Evolutionary conservation across 2,113 vertebrate genomes (phyloP).

Genomic region (Redunca redunca): DNA sequence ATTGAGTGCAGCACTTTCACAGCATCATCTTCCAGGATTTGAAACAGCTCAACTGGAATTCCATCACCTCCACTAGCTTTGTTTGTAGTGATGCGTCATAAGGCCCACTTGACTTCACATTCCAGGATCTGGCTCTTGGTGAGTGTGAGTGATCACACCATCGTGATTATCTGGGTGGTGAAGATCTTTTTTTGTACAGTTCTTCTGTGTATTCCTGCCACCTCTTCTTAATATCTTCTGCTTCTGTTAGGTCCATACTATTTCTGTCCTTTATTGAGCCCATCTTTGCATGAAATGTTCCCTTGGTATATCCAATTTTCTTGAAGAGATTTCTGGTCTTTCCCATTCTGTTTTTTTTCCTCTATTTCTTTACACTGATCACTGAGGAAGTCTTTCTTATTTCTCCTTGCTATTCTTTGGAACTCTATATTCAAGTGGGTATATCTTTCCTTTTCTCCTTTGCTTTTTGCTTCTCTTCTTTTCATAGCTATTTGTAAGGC

Average conservation of each 20-base stretch:
- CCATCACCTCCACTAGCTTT: not conserved
- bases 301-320: not conserved
- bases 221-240: not conserved
- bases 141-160: not conserved
- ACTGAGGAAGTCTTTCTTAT: not conserved
- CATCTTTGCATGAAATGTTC: not conserved
- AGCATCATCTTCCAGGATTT: not conserved
- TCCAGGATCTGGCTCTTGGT: not conserved
- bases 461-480: not conserved
- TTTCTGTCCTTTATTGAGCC: too few species aligned
- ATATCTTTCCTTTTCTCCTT: not conserved
- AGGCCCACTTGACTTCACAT: not conserved
- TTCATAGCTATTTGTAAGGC: not conserved
- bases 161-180: rapidly evolving
- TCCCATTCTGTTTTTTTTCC: not conserved
- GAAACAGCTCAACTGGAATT: not conserved
- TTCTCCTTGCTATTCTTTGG: not conserved
- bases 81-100: not conserved
- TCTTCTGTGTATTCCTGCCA: not conserved
- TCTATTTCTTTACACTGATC: not conserved
- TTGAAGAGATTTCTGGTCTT: not conserved
- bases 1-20: not conserved
- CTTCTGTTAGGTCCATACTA: not conserved
- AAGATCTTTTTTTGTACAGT: not conserved
- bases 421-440: not conserved